Base-by-base conservation (phyloP, 2,797 vertebrate species). In the Tangara arthus region DNA sequence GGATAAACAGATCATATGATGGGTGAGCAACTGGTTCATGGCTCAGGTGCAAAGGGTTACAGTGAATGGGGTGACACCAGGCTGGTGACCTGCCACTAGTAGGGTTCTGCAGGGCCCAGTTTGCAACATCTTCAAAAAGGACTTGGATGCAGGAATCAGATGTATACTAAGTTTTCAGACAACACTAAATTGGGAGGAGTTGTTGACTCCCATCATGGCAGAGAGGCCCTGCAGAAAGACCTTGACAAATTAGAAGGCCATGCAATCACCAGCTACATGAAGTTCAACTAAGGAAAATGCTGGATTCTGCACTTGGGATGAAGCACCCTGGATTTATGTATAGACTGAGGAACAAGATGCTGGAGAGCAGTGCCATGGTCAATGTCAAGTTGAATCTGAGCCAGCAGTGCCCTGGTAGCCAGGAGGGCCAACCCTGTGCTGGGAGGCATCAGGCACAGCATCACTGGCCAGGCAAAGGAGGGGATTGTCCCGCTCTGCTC, bases 391-490 rank as follows among this genome's bases (percentile, higher is more conserved):
- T 73, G 21, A 53, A 53, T 7, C 1, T 15, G 21, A 53, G 24
- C 1, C 46, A 81, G 60, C n/a, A 72, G n/a, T 39, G n/a, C n/a
- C 12, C 20, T 52, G 39, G 28, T 7, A 52, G 28, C 46, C 39
- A 59, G n/a, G 39, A 87, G 26, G 9, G 46, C 4, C 30, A 73
- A 9, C 1, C 1, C 0, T 46, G 11, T 15, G n/a, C 37, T 26
- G 16, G 6, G 26, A n/a, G 1, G 0, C 37, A 65, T 19, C 39
- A 53, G 46, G 46, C n/a, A n/a, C 37, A 72, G 52, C n/a, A 72
- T 15, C 0, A 0, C 35, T 30, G n/a, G 52, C 11, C 0, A 0
- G 44, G 53, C 9, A 30, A 49, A 24, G 39, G 21, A 81, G 8
- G 26, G 8, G 21, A 53, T 2, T 53, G 21, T 47, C 26, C 21